phyloP scores from a whole-genome alignment of 2,888 invertebrate species.

The Scaptodrosophila latifasciaeformis region DNA sequence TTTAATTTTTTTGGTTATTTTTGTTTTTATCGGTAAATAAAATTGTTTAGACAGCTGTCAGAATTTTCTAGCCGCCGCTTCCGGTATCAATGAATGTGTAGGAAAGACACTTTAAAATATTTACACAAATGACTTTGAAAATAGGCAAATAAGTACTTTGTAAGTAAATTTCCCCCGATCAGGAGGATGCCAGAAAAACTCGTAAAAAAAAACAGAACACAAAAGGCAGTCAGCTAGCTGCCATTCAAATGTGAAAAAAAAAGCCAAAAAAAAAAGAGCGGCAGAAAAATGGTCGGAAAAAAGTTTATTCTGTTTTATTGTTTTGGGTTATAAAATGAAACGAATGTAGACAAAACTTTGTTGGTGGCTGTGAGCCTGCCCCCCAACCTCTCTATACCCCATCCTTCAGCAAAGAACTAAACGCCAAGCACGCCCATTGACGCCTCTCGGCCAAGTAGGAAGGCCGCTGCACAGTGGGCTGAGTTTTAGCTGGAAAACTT shows the following conservation, averaged over 20 bases:
- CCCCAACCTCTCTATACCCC: no score
- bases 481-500: no score
- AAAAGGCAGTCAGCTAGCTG: conserved; percentile 50
- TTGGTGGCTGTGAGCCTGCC: conserved; percentile 33
- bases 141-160: conserved; percentile 67
- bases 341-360: conserved; percentile 58
- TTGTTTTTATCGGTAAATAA: conserved; percentile 58
- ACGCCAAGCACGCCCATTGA: conserved; percentile 32
- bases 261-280: conserved; percentile 26
- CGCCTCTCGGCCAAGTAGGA: conserved; percentile 3
- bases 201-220: conserved; percentile 26
- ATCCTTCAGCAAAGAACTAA: no score
- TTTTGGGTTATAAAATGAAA: conserved; percentile 59
- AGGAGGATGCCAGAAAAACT: conserved; percentile 33
- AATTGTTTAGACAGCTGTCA: conserved; percentile 60
- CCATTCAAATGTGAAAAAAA: conserved; percentile 51
- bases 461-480: conserved; percentile 15
- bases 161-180: conserved; percentile 62
- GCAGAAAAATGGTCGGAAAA: conserved; percentile 49
- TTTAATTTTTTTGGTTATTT: conserved; percentile 16
- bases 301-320: conserved; percentile 57
- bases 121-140: conserved; percentile 56
- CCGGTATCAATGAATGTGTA: conserved; percentile 8
- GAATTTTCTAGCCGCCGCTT: conserved; percentile 30
- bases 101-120: conserved; percentile 39